Conservation (phyloP, 1,140 invertebrate species). For the Neotoxoptera formosana region DNA sequence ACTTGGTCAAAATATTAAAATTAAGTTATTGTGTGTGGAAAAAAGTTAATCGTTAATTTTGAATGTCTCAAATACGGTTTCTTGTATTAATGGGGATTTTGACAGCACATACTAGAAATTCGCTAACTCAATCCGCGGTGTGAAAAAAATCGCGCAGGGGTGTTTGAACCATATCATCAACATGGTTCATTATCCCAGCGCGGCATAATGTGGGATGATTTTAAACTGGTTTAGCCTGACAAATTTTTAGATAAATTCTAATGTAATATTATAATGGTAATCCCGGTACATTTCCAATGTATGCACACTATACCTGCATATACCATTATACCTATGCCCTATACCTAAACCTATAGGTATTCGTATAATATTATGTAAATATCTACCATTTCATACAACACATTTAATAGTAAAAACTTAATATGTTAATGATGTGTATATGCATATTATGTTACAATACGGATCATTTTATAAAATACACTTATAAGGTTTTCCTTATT, state of each 20-base stretch:
- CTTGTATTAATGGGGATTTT: not conserved
- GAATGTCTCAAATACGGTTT: not conserved
- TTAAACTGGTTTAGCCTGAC: too few species aligned
- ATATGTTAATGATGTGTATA: not conserved
- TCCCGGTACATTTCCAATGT: not conserved
- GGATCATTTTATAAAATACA: not conserved
- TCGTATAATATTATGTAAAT: not conserved
- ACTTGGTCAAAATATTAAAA: not conserved
- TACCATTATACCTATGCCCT: too few species aligned
- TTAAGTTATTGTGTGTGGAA: not conserved
- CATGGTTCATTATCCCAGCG: too few species aligned
- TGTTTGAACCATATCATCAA: too few species aligned
- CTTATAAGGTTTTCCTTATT: not conserved
- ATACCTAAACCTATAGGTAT: not conserved
- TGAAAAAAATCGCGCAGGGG: too few species aligned
- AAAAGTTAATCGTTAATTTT: not conserved
- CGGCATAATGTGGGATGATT: too few species aligned
- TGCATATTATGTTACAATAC: not conserved
- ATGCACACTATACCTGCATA: not conserved
- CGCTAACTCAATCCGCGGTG: too few species aligned
- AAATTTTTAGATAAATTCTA: not conserved
- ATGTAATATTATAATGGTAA: not conserved
- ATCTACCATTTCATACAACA: not conserved
- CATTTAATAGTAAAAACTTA: not conserved
- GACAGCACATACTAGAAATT: not conserved